Conservation (phyloP, 35 echinoderm and acorn worm genomes). For the Diadema setosum region DNA sequence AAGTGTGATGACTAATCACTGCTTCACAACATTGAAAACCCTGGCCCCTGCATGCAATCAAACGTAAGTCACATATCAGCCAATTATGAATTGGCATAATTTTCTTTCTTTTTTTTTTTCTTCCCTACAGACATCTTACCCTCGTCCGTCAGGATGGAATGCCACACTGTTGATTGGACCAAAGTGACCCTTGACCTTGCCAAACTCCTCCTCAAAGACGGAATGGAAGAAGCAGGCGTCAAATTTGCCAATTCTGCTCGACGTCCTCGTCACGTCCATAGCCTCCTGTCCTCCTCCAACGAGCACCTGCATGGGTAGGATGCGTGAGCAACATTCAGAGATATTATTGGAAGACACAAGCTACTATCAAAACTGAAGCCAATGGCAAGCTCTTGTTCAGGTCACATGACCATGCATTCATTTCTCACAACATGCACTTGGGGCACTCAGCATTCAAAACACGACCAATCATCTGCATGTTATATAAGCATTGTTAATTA, state of each 20-base stretch:
- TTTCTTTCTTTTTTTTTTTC: not conserved
- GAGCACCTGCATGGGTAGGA: conserved; percentile 36
- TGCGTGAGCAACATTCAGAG: no score
- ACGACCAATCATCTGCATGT: no score
- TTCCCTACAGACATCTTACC: conserved; percentile 7
- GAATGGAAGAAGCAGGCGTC: conserved; percentile 89
- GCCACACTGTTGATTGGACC: conserved; percentile 97
- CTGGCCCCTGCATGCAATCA: no score
- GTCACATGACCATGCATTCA: no score
- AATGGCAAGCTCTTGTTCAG: no score
- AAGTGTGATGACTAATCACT: not conserved
- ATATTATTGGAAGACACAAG: no score
- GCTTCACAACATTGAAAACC: not conserved
- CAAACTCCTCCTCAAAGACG: conserved; percentile 99
- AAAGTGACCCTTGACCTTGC: conserved; percentile 96
- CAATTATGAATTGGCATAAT: no score
- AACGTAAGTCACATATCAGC: no score
- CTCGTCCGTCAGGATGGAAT: conserved; percentile 89
- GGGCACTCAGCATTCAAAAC: no score
- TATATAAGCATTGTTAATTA: no score
- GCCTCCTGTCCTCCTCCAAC: conserved; percentile 95
- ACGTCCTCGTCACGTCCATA: conserved; percentile 98
- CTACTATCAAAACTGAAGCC: no score
- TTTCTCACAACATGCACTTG: no score
- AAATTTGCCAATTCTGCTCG: conserved; percentile 94